Evolutionary conservation across 1,140 invertebrate genomes (phyloP).

Genomic region (Cecropterus lyciades): DNA sequence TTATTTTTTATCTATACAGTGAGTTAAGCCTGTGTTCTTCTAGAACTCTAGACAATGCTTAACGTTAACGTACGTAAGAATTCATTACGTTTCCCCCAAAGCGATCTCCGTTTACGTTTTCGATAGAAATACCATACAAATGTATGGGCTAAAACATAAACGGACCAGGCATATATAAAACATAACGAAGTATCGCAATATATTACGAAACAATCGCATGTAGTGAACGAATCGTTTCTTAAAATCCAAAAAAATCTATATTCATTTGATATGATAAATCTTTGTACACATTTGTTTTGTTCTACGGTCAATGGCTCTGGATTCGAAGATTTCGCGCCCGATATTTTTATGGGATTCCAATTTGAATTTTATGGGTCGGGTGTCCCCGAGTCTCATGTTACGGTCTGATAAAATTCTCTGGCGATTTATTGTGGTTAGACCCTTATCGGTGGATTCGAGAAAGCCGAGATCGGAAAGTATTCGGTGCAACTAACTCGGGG

Average conservation of each 20-base stretch:
- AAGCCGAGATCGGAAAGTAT: slow-evolving; percentile 13
- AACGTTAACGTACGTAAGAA: no score
- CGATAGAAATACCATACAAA: no score
- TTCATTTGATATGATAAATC: slow-evolving; percentile 25
- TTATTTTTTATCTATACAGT: no score
- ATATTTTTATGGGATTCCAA: slow-evolving; percentile 44
- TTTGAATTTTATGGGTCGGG: slow-evolving; percentile 44
- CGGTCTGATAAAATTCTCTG: slow-evolving; percentile 40
- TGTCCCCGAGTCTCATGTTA: slow-evolving; percentile 38
- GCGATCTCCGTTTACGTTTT: no score
- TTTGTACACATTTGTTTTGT: slow-evolving; percentile 5
- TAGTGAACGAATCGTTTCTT: no score
- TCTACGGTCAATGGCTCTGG: slow-evolving; percentile 18
- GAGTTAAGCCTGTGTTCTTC: no score
- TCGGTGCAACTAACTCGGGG: slow-evolving; percentile 11
- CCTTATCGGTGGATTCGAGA: slow-evolving; percentile 17
- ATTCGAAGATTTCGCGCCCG: slow-evolving; percentile 39
- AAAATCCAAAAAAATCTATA: not conserved
- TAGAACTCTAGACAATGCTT: no score
- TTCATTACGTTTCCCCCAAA: no score
- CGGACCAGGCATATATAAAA: no score
- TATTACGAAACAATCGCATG: no score
- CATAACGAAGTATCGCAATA: no score
- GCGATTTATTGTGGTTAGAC: slow-evolving; percentile 35
- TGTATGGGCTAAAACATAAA: no score